A percentile compares a stretch with the other conserved stretches of the same genome.
phyloP scores from a whole-genome alignment of 2,888 invertebrate genomes.

The Laspeyria flexula region DNA sequence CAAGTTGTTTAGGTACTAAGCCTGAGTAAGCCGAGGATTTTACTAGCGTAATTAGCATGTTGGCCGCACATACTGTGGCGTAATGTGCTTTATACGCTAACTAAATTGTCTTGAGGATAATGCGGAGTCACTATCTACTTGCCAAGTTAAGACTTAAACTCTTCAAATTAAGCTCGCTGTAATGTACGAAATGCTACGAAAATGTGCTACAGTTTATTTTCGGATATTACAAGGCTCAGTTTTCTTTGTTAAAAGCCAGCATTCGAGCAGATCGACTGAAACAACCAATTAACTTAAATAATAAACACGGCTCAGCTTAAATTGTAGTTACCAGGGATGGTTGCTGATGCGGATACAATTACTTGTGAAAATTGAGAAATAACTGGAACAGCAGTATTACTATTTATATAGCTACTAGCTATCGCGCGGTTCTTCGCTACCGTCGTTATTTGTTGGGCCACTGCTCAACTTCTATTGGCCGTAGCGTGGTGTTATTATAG shows the following conservation, averaged over 20 bases:
- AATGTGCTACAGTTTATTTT: slow-evolving; percentile 9
- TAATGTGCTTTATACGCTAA: slow-evolving; percentile 32
- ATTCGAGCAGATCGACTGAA: slow-evolving; percentile 21
- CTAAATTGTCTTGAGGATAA: slow-evolving; percentile 30
- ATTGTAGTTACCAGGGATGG: slow-evolving; percentile 17
- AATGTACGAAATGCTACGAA: no score
- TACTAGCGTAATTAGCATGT: slow-evolving; percentile 36
- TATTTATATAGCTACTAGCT: no score
- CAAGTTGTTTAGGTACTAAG: slow-evolving; percentile 30
- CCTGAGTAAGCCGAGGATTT: slow-evolving; percentile 23
- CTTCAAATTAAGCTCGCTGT: slow-evolving; percentile 7
- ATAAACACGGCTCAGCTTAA: slow-evolving; percentile 44
- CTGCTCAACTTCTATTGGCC: no score
- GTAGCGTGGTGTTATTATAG: no score
- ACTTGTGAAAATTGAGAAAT: slow-evolving; percentile 29
- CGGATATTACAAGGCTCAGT: background rate
- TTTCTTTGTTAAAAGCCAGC: slow-evolving; percentile 30
- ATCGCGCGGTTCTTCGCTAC: no score
- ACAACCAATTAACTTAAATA: slow-evolving; percentile 45
- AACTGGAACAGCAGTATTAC: background rate
- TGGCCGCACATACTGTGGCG: slow-evolving; percentile 20
- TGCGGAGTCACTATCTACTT: slow-evolving; percentile 9
- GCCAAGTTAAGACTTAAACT: slow-evolving; percentile 18
- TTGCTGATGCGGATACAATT: slow-evolving; percentile 40
- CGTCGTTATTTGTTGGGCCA: no score